phyloP scores from a whole-genome alignment of 2,797 vertebrate genomes.

The Echiichthys vipera region DNA sequence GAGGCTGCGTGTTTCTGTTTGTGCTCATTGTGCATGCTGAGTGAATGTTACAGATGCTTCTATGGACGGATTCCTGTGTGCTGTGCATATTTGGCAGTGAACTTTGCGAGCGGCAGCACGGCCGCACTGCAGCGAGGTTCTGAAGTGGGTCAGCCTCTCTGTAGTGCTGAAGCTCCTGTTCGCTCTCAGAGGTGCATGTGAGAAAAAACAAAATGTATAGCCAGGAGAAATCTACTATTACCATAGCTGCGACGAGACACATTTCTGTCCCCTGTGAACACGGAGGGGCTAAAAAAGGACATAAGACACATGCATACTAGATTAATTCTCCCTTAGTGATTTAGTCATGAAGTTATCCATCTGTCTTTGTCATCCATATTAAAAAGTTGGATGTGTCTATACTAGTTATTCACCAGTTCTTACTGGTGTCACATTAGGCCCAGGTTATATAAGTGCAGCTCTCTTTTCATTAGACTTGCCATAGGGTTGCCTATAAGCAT shows the following conservation, averaged over 20 bases:
- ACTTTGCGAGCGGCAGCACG: constrained; percentile 55
- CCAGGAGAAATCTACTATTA: constrained; percentile 45
- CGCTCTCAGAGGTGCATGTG: constrained; percentile 48
- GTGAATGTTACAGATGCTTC: constrained; percentile 29
- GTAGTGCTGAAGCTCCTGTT: constrained; percentile 44
- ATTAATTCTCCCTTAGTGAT: constrained; percentile 15
- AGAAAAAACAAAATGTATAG: constrained; percentile 28
- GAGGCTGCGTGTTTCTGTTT: constrained; percentile 15
- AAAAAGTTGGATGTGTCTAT: not conserved
- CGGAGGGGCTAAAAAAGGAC: constrained; percentile 10
- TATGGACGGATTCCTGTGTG: constrained; percentile 39
- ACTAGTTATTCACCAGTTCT: not conserved
- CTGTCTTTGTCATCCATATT: constrained; percentile 21
- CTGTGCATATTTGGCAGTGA: constrained; percentile 51
- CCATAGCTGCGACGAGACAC: constrained; percentile 27
- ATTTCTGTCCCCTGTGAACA: constrained; percentile 35
- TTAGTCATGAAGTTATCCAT: constrained; percentile 28
- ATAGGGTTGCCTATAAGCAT: not conserved
- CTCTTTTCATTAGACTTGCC: constrained; percentile 14
- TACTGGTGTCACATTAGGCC: constrained; percentile 3
- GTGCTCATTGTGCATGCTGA: constrained; percentile 16
- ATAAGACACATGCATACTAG: constrained; percentile 3
- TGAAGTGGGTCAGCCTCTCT: constrained; percentile 77
- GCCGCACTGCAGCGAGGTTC: constrained; percentile 58
- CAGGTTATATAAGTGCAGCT: constrained; percentile 28